Evolutionary conservation across 2,113 vertebrate genomes (phyloP).

Genomic region (Semicossyphus pulcher): DNA sequence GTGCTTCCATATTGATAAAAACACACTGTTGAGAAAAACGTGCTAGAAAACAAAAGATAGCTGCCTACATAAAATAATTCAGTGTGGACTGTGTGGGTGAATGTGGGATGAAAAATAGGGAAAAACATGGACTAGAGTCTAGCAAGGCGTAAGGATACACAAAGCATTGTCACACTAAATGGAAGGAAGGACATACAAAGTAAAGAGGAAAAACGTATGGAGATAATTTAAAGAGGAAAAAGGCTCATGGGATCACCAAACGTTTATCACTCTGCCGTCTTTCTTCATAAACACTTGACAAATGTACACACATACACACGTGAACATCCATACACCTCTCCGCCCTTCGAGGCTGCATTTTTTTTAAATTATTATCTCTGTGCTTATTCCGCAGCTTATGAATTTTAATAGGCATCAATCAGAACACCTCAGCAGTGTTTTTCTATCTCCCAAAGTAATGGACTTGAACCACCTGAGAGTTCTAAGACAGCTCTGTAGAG

Average conservation of each 20-base stretch:
- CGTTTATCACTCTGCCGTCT: constrained; percentile 64
- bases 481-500: constrained; percentile 63
- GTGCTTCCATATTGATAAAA: constrained; percentile 35
- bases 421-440: constrained; percentile 82
- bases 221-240: constrained; percentile 56
- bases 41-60: constrained; percentile 21
- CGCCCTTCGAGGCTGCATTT: constrained; percentile 51
- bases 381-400: constrained; percentile 82
- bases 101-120: background rate
- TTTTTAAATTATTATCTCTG: constrained; percentile 63
- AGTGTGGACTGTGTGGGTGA: background rate
- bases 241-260: constrained; percentile 52
- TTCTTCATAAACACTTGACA: constrained; percentile 65
- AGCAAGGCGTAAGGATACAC: constrained; percentile 22
- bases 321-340: constrained; percentile 52
- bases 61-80: constrained; percentile 25
- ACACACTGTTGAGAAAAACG: constrained; percentile 30
- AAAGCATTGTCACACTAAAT: constrained; percentile 28
- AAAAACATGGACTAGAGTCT: constrained; percentile 11
- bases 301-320: constrained; percentile 57
- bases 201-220: constrained; percentile 30
- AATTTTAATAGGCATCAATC: constrained; percentile 84
- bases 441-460: constrained; percentile 84
- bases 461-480: constrained; percentile 83
- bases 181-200: constrained; percentile 20